These are phyloP conservation scores for Limnephilus rhombicus DNA, from an alignment of 2,888 invertebrate genomes.

Conservation along the genomic window DNA sequence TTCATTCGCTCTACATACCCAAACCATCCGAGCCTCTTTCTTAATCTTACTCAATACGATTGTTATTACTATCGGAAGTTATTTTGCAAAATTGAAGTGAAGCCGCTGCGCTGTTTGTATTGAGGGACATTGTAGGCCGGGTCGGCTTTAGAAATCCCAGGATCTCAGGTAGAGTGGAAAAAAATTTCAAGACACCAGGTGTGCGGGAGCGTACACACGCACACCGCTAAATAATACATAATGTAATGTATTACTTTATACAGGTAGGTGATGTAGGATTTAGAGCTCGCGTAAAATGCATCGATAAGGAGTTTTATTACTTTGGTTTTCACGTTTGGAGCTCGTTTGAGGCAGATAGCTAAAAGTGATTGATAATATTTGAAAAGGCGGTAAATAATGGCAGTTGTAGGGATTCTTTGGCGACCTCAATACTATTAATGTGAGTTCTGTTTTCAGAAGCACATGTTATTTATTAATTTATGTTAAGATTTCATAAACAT, in stretches of 20 bases:
- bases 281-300: background rate
- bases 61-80: background rate
- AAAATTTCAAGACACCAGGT: slow-evolving; percentile 37
- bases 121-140: background rate
- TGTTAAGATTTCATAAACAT: no score
- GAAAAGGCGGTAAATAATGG: background rate
- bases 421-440: background rate
- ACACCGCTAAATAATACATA: background rate
- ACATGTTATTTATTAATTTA: background rate
- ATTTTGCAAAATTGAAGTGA: background rate
- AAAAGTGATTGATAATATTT: background rate
- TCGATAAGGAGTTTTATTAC: background rate
- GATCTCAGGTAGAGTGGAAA: slow-evolving; percentile 31
- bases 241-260: background rate
- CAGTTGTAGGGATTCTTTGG: background rate
- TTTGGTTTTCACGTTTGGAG: background rate
- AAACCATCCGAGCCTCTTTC: no score
- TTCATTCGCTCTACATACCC: no score
- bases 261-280: background rate
- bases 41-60: no score
- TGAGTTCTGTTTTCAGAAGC: background rate
- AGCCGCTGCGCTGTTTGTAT: background rate
- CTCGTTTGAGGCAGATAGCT: background rate
- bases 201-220: background rate
- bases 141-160: slow-evolving; percentile 8